phyloP scores from a whole-genome alignment of 1,140 invertebrate genomes.

The Zeugodacus cucurbitae region DNA sequence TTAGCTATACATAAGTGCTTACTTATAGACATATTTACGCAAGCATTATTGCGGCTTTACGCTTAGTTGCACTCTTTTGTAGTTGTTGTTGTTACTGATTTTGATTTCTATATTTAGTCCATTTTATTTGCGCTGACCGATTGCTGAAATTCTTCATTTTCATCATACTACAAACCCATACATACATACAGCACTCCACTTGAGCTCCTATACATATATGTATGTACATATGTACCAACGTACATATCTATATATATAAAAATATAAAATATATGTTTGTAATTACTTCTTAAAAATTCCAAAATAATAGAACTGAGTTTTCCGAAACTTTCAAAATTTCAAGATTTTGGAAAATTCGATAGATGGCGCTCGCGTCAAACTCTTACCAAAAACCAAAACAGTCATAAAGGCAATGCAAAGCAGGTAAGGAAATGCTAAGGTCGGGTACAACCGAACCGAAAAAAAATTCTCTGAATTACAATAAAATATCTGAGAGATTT shows the following conservation, averaged over 20 bases:
- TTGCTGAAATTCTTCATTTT: not conserved
- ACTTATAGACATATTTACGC: not conserved
- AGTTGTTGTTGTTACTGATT: not conserved
- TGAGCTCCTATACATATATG: not conserved
- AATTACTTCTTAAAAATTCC: not conserved
- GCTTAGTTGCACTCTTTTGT: not conserved
- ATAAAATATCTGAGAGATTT: too few species aligned
- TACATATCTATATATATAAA: not conserved
- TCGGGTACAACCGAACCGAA: too few species aligned
- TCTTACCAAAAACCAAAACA: too few species aligned
- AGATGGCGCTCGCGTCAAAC: too few species aligned
- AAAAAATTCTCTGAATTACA: too few species aligned
- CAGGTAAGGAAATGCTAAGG: too few species aligned
- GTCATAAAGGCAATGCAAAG: too few species aligned
- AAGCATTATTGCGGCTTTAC: not conserved
- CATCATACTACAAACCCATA: not conserved
- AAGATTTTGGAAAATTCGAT: too few species aligned
- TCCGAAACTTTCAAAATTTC: too few species aligned
- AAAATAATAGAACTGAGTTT: too few species aligned
- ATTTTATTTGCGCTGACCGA: not conserved
- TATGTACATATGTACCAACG: not conserved
- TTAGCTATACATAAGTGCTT: not conserved
- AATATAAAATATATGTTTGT: not conserved
- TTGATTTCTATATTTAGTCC: not conserved
- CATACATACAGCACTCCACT: not conserved